phyloP scores from a whole-genome alignment of 2,113 vertebrate genomes.

The Pholis gunnellus region DNA sequence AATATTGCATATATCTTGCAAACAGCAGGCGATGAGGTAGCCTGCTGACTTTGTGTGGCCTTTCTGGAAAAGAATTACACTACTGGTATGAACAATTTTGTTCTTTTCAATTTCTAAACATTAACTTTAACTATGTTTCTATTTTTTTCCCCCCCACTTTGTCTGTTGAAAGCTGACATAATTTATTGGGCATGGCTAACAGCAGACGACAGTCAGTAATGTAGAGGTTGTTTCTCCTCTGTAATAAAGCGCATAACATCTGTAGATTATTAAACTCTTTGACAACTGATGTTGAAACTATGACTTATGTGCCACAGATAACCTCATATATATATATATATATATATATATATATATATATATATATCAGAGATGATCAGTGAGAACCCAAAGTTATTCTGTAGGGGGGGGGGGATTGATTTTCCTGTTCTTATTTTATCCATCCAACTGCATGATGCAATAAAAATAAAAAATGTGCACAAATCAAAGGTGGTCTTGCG shows the following conservation, averaged over 20 bases:
- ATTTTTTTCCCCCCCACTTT: slow-evolving; percentile 8
- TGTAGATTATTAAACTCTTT: slow-evolving; percentile 48
- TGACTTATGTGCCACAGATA: slow-evolving; percentile 24
- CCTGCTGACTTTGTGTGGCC: slow-evolving; percentile 70
- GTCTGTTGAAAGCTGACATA: slow-evolving; percentile 43
- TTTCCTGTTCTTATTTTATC: slow-evolving; percentile 41
- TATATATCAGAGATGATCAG: slow-evolving; percentile 42
- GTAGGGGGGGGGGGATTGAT: slow-evolving; percentile 5
- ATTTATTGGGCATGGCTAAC: slow-evolving; percentile 40
- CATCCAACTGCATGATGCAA: neutral
- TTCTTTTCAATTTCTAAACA: slow-evolving; percentile 35
- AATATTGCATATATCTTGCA: slow-evolving; percentile 78
- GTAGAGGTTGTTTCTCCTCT: slow-evolving; percentile 37
- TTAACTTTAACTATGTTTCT: slow-evolving; percentile 40
- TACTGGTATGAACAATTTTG: slow-evolving; percentile 45
- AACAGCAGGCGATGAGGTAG: slow-evolving; percentile 69
- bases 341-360: too few relatives aligned
- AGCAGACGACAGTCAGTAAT: slow-evolving; percentile 36
- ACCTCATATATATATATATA: slow-evolving; percentile 47
- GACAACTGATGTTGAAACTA: slow-evolving; percentile 46
- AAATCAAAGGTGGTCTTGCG: neutral
- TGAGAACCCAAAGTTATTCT: slow-evolving; percentile 17
- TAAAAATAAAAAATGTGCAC: neutral
- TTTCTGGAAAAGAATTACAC: slow-evolving; percentile 58
- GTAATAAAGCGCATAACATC: slow-evolving; percentile 53